Evolutionary conservation across 2,797 vertebrate species (phyloP), one percentile per base, ranked within the genome.

Genomic region (Spea hammondii): DNA sequence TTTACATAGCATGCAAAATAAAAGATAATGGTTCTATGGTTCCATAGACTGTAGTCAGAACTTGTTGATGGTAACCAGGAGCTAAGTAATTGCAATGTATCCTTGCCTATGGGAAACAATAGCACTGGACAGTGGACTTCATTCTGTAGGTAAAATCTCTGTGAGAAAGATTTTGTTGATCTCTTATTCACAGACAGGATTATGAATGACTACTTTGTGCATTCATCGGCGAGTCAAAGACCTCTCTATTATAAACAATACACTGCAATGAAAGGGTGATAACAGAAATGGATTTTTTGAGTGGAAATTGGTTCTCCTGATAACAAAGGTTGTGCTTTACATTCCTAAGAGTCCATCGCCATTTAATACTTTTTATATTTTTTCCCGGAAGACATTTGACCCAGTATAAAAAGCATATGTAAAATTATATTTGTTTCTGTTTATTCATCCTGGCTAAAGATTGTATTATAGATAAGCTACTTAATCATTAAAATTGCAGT

Each of bases 251-350:
- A 32, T 32, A 32, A 32, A 59, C 67, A 73, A 73, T 51, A 51
- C 4, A 73, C 46, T 68, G 46, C 12, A 79, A 49, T 79, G 51
- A 73, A 57, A 67, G 55, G 54, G 72, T 11, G 53, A 14, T 59
- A 79, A 72, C 50, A 73, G 70, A 59, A 79, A 46, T 73, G 53
- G 53, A 57, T 66, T 44, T 78, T 78, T 72, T 46, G 65, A 46
- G 46, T 72, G 77, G 47, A 73, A 72, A 79, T 60, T 46, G 44
- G 12, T 49, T 65, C 53, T 66, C 46, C 32, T 65, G 60, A 66
- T 66, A 72, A 65, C 32, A 49, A 72, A 13, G 48, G 13, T 8
- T 44, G 50, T 57, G 14, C 51, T 32, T 54, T 66, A 45, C 50
- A 32, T 72, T 70, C 64, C 51, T 72, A 50, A 50, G 50, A 14